A percentile compares a stretch with the other conserved stretches of the same genome.
phyloP scores from a whole-genome alignment of 2,888 invertebrate genomes.

The Alitta virens region DNA sequence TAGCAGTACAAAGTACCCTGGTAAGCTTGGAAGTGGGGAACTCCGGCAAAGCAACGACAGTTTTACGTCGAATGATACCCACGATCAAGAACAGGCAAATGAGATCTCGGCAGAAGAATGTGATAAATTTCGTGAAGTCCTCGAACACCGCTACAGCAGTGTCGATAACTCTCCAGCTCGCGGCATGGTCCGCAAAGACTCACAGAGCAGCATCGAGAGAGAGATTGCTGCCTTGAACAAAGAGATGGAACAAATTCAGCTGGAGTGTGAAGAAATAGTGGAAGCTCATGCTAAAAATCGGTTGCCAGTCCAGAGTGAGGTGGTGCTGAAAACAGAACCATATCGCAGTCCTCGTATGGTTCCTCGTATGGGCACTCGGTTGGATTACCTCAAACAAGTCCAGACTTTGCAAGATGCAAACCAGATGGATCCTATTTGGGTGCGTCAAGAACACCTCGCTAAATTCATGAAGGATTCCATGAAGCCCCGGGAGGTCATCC shows the following conservation, averaged over 20 bases:
- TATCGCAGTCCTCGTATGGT: slow-evolving; percentile 42
- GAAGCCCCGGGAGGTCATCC: slow-evolving; percentile 6
- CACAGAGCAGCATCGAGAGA: slow-evolving; percentile 57
- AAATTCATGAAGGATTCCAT: slow-evolving; percentile 11
- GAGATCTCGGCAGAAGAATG: slow-evolving; percentile 45
- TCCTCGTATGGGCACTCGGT: slow-evolving; percentile 53
- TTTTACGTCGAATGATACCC: slow-evolving; percentile 38
- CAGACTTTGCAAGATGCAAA: neutral
- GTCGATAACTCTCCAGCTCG: slow-evolving; percentile 20
- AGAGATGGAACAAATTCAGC: slow-evolving; percentile 65
- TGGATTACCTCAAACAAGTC: slow-evolving; percentile 42
- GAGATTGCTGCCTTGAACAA: slow-evolving; percentile 63
- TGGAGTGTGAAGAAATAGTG: slow-evolving; percentile 60
- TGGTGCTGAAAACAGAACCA: slow-evolving; percentile 30
- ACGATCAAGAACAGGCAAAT: slow-evolving; percentile 29
- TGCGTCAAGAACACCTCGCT: slow-evolving; percentile 9
- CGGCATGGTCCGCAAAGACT: slow-evolving; percentile 33
- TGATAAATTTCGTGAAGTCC: slow-evolving; percentile 46
- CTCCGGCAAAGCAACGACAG: slow-evolving; percentile 50
- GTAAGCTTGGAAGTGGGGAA: slow-evolving; percentile 49
- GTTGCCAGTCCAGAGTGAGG: slow-evolving; percentile 13
- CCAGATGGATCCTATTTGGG: slow-evolving; percentile 12
- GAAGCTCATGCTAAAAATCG: slow-evolving; percentile 50
- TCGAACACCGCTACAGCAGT: slow-evolving; percentile 41
- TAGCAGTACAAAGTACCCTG: slow-evolving; percentile 10